Conservation (phyloP, 2,113 vertebrate species). For the Chamaetylas fuelleborni region DNA sequence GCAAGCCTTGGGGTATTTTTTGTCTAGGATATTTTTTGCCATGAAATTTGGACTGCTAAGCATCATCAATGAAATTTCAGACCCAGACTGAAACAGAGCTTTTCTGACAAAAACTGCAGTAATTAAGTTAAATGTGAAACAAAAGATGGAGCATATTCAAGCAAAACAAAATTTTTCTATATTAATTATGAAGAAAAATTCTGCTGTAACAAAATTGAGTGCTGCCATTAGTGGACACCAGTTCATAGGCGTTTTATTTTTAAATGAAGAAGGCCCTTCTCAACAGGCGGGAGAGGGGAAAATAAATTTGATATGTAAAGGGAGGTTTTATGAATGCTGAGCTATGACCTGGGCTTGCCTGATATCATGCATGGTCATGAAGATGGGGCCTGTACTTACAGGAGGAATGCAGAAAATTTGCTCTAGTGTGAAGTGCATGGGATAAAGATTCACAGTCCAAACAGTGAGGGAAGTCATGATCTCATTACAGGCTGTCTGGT, state of each 20-base stretch:
- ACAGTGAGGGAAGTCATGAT: slow-evolving; percentile 27
- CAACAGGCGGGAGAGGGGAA: not conserved
- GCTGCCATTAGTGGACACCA: not conserved
- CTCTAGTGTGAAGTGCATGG: not conserved
- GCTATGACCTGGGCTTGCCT: slow-evolving; percentile 58
- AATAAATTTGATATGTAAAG: not conserved
- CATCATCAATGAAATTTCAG: slow-evolving; percentile 14
- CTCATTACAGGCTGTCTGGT: not conserved
- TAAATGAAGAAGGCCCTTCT: not conserved
- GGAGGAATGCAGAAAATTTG: not conserved
- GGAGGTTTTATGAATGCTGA: slow-evolving; percentile 20
- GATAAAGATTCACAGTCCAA: not conserved
- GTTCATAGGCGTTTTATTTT: not conserved
- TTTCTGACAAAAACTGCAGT: slow-evolving; percentile 59
- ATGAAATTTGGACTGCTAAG: slow-evolving; percentile 35
- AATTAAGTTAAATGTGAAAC: slow-evolving; percentile 33
- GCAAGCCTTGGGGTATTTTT: slow-evolving; percentile 62
- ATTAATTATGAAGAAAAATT: slow-evolving; percentile 22
- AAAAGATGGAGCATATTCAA: slow-evolving; percentile 33
- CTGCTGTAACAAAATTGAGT: not conserved
- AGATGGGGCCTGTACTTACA: not conserved
- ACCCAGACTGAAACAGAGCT: slow-evolving; percentile 53
- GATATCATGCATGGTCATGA: not conserved
- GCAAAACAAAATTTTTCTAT: slow-evolving; percentile 31
- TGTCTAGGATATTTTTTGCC: not conserved